Evolutionary conservation across 2,797 vertebrate genomes (phyloP).

Genomic region (Dicrostonyx torquatus): DNA sequence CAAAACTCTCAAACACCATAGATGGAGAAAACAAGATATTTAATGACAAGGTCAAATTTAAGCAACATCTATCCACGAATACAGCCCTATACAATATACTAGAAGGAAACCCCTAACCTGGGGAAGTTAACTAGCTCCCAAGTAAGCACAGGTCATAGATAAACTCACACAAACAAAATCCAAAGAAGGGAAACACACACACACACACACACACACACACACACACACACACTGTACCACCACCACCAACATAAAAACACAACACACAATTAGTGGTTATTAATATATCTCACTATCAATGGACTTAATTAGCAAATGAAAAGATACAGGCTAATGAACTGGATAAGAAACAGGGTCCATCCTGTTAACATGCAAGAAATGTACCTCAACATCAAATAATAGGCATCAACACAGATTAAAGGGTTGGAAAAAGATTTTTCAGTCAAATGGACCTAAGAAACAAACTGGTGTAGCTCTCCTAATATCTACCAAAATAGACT

Average conservation of each 20-base stretch:
- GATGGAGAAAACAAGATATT: background rate
- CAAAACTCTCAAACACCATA: background rate
- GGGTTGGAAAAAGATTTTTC: background rate
- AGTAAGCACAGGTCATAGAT: background rate
- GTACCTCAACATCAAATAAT: background rate
- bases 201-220: background rate
- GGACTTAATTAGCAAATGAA: background rate
- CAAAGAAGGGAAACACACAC: background rate
- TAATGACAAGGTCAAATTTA: background rate
- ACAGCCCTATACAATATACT: background rate
- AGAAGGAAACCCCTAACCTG: background rate
- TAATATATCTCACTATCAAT: background rate
- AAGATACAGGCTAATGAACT: background rate
- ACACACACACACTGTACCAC: background rate
- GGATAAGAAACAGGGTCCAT: background rate
- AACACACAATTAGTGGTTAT: background rate
- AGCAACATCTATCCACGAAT: background rate
- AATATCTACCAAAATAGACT: background rate
- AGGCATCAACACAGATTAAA: background rate
- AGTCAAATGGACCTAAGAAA: background rate
- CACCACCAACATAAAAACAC: background rate
- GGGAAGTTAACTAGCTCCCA: background rate
- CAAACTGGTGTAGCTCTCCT: background rate
- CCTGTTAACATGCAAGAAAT: background rate
- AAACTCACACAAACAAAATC: background rate